These are phyloP conservation scores for Neotoma lepida DNA, from an alignment of 2,113 vertebrate genomes.

Conservation along the genomic window DNA sequence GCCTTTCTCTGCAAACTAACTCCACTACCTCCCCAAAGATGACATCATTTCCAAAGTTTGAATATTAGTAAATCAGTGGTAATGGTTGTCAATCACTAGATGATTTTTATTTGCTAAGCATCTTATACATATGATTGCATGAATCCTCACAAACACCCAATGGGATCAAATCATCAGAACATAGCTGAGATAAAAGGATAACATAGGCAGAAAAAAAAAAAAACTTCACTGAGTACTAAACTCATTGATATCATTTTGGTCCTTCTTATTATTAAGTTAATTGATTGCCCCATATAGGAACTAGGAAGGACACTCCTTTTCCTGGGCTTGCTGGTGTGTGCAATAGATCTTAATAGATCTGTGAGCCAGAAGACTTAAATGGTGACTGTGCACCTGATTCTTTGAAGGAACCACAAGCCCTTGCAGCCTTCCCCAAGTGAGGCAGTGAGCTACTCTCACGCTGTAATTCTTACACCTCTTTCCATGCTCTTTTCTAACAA, in stretches of 20 bases:
- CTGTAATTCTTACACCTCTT: background rate
- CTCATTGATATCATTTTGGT: background rate
- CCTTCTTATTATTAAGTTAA: slow-evolving; percentile 46
- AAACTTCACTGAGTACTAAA: slow-evolving; percentile 17
- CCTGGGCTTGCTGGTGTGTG: background rate
- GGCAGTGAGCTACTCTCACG: background rate
- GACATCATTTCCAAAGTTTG: slow-evolving; percentile 8
- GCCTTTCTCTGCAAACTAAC: background rate
- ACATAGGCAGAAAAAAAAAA: background rate
- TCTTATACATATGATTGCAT: slow-evolving; percentile 34
- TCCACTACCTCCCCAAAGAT: background rate
- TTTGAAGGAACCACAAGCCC: background rate
- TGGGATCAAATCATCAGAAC: slow-evolving; percentile 26
- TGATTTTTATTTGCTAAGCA: slow-evolving; percentile 27
- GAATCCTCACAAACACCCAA: background rate
- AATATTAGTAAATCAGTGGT: background rate
- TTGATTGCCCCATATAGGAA: background rate
- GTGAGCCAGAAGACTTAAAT: slow-evolving; percentile 7
- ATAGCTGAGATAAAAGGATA: background rate
- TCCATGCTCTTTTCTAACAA: background rate
- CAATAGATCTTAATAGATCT: slow-evolving; percentile 29
- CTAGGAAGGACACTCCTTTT: slow-evolving; percentile 22
- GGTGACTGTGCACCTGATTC: background rate
- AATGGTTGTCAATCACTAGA: background rate
- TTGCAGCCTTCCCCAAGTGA: background rate